Percentiles rank a stretch among this genome's conserved stretches.
Conservation (phyloP, 1,140 invertebrate species). For the Caenorhabditis brenneri region DNA sequence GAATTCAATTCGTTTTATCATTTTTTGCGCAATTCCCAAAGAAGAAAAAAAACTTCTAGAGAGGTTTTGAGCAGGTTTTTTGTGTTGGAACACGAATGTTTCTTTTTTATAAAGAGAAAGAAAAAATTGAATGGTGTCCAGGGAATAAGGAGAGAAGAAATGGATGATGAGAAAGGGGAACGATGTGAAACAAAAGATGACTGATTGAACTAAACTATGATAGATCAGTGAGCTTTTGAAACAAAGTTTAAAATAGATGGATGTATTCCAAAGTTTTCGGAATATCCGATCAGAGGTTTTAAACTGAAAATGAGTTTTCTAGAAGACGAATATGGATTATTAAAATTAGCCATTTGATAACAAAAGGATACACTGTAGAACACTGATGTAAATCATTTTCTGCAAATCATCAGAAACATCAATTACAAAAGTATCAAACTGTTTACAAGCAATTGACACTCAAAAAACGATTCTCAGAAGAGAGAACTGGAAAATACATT, state of each 20-base stretch:
- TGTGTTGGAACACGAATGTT: constrained; percentile 37
- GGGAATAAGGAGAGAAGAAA: neutral
- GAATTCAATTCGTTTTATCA: constrained; percentile 38
- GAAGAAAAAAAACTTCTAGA: constrained; percentile 5
- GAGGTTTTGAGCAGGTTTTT: neutral
- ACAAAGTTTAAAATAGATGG: neutral
- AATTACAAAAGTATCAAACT: too few species aligned
- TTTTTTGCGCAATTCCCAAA: constrained; percentile 12
- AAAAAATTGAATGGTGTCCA: neutral
- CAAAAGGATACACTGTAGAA: too few species aligned
- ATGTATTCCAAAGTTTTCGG: neutral
- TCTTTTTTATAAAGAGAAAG: constrained; percentile 6
- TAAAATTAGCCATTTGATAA: too few species aligned
- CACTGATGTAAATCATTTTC: too few species aligned
- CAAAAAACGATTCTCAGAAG: too few species aligned
- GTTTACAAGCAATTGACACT: too few species aligned
- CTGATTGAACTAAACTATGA: neutral
- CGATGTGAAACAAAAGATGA: neutral
- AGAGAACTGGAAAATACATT: too few species aligned
- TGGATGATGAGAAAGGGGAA: neutral
- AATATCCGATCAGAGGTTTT: too few species aligned
- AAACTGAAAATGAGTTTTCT: too few species aligned
- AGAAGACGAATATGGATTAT: too few species aligned
- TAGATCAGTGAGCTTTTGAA: neutral
- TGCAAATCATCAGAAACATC: too few species aligned